Base-by-base conservation (phyloP, 2,113 vertebrate species). In the Hucho hucho region DNA sequence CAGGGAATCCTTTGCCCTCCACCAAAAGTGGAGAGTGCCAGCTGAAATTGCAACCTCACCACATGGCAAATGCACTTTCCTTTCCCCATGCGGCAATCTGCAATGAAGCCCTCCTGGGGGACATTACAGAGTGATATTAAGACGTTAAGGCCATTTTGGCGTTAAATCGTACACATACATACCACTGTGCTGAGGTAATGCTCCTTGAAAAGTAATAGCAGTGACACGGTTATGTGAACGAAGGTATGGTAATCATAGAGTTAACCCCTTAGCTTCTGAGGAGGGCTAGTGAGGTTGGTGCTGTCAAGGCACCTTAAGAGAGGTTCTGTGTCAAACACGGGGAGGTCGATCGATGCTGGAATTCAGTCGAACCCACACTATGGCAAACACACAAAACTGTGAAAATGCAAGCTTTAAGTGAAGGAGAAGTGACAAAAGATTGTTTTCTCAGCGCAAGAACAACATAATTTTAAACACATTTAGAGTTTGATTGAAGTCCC, bases 1-100 rank as follows among this genome's bases (percentile, higher is more conserved):
- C 81, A 86, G 84, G 84, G 87, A 91, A 85, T 84, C 83, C 84
- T 86, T 79, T 46, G 63, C 77, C 59, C 63, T 18, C 81, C 78
- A 79, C 83, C 81, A 89, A 68, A 74, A 63, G 32, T n/a, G 71
- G 83, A 74, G 4, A 53, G 69, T 81, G 87, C 77, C 87, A 82
- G 80, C 74, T 78, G 61, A 83, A 83, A 28, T 26, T 77, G 74
- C 63, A 83, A 76, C 82, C 68, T 82, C 84, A 74, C 69, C 86
- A 88, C 78, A 72, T 65, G 7, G 81, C 70, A 84, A 82, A 87
- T 87, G 79, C 80, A 75, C 47, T 80, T 82, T 79, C 79, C 74
- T 70, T 63, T 61, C 6, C 58, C 58, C 58, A 53, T 7, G 6
- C 56, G 70, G 83, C 73, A 70, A 80, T 46, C 69, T 75, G 1